Conservation (phyloP, 2,888 invertebrate species). For the Athrips mouffetella region DNA sequence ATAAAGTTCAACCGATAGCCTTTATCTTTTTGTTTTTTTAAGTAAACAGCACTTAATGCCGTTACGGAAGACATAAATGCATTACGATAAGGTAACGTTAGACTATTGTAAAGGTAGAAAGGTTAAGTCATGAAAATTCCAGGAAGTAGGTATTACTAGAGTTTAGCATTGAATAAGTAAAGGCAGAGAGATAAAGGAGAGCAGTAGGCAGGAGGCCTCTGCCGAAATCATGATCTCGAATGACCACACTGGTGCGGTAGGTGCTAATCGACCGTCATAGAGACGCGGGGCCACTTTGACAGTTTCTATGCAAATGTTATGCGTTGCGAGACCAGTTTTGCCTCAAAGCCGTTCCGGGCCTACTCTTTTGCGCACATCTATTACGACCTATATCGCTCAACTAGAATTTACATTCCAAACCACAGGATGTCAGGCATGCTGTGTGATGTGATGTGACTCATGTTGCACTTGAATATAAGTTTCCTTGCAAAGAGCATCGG, state of each 20-base stretch:
- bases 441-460: slow-evolving; percentile 36
- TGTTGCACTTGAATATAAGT: slow-evolving; percentile 18
- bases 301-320: slow-evolving; percentile 77
- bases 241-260: slow-evolving; percentile 44
- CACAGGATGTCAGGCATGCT: not conserved
- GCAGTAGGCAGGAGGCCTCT: not conserved
- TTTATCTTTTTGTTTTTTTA: too few species aligned
- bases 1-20: too few species aligned
- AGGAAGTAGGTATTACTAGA: not conserved
- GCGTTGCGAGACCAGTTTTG: slow-evolving; percentile 73
- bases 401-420: slow-evolving; percentile 48
- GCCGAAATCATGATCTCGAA: slow-evolving; percentile 6
- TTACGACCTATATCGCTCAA: slow-evolving; percentile 48
- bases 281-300: slow-evolving; percentile 73
- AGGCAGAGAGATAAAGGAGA: not conserved
- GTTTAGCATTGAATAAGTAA: not conserved
- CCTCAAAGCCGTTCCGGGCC: slow-evolving; percentile 68
- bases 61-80: too few species aligned
- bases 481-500: slow-evolving; percentile 48
- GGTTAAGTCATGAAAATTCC: too few species aligned
- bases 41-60: too few species aligned
- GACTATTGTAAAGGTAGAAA: too few species aligned
- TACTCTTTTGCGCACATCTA: slow-evolving; percentile 54
- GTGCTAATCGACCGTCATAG: slow-evolving; percentile 63
- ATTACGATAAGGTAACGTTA: too few species aligned